Evolutionary conservation across 2,888 invertebrate genomes (phyloP).

Genomic region (Callyntrura guangdongensis): DNA sequence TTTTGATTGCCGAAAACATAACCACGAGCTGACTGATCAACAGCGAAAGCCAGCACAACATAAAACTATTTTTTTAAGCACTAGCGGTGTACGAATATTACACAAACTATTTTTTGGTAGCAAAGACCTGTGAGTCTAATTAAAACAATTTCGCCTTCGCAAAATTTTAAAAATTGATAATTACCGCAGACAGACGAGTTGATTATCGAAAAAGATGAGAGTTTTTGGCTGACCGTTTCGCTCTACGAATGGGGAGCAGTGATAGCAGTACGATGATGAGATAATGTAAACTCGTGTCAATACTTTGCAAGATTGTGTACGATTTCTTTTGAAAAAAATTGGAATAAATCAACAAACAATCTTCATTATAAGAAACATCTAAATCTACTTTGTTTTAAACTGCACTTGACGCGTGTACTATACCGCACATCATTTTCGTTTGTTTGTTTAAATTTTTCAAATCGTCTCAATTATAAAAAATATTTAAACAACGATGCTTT

Average conservation of each 20-base stretch:
- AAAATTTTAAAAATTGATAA: not conserved
- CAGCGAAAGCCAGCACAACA: no score
- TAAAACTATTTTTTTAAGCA: no score
- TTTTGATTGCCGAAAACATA: no score
- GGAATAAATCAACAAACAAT: no score
- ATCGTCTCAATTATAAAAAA: no score
- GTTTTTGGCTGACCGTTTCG: conserved; percentile 31
- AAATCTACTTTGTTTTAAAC: not conserved
- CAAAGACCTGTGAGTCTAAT: not conserved
- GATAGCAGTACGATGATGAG: not conserved
- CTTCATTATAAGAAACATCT: not conserved
- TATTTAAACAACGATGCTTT: no score
- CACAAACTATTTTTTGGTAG: no score
- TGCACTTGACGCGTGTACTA: no score
- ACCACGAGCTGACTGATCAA: no score
- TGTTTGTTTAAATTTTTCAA: no score
- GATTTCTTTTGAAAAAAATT: not conserved
- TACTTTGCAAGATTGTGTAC: not conserved
- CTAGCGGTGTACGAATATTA: no score
- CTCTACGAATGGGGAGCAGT: not conserved
- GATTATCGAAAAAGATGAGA: conserved; percentile 11
- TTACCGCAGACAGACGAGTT: not conserved
- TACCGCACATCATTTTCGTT: no score
- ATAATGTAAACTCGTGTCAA: not conserved
- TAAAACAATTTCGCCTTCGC: not conserved